Base-by-base conservation (phyloP, 2,888 invertebrate species). In the Tenodera sinensis region DNA sequence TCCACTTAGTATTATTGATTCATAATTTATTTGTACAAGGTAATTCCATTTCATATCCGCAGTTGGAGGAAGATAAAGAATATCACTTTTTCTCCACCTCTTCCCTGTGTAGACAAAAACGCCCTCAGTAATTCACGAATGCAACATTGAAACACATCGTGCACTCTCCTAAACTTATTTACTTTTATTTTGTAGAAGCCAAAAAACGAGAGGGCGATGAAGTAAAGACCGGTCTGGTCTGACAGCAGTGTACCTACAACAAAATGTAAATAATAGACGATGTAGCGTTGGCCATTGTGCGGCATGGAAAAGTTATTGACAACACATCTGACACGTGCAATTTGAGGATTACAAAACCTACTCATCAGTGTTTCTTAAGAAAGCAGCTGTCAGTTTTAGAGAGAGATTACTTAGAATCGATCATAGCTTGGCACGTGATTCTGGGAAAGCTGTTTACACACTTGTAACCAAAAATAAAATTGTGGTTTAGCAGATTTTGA, bases 11-110 rank as follows among this genome's bases (percentile, higher is more conserved):
- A n/a, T 84, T 42, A 84, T 84, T 42, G 34, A 84, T 34, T 30
- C 84, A 30, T 84, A 84, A 84, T 84, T 84, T 84, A 84, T 34
- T 28, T 84, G 84, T 84, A 84, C 84, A 84, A 20, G 84, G 42
- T n/a, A 84, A 42, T 42, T 84, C 34, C 84, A 42, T 84, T 84
- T 84, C 84, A 84, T 34, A 84, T 14, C 20, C 25, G 15, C 25
- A 6, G 30, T 30, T 84, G 54, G 20, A 71, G 54, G 25, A 71
- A 71, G 54, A 71, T 71, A 71, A 71, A 71, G 54, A 71, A 71
- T 25, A 20, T 71, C 54, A 71, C 54, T 6, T 25, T 20, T 71
- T 71, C 54, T 25, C 54, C 54, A 20, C 54, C 25, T 25, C 25
- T 14, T 71, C 54, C 20, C 54, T 15, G 0, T 71, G 54, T 71